Evolutionary conservation across 1,140 invertebrate species (phyloP).

Genomic region (Schlechtendalia chinensis): DNA sequence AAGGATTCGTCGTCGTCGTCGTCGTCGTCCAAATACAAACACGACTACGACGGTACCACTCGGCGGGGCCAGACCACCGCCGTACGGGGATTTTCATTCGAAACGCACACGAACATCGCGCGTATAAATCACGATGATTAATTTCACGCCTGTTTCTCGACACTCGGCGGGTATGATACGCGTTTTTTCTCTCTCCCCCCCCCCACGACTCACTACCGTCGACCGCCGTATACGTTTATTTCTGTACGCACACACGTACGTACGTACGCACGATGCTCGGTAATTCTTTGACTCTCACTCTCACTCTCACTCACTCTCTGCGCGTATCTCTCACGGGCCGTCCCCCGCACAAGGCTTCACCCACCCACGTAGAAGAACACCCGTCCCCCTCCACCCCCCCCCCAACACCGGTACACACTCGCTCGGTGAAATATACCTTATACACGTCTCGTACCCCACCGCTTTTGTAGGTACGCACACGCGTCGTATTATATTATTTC

Average conservation of each 20-base stretch:
- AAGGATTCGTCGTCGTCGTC: constrained; percentile 5
- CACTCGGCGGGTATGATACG: constrained; percentile 26
- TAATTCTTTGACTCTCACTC: constrained; percentile 26
- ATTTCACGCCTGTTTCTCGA: constrained; percentile 46
- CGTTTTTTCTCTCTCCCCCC: not conserved
- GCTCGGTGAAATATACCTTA: too few relatives aligned
- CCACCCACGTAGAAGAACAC: not conserved
- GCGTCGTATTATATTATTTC: too few relatives aligned
- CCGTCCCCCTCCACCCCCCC: not conserved
- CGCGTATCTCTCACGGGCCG: not conserved
- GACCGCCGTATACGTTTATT: constrained; percentile 33
- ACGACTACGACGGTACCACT: not conserved
- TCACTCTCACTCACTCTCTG: not conserved
- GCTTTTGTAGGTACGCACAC: not conserved
- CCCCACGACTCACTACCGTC: too few relatives aligned
- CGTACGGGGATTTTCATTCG: constrained; percentile 23
- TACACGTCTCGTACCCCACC: too few relatives aligned
- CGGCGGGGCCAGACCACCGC: constrained; percentile 1
- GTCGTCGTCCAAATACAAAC: not conserved
- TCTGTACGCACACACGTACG: constrained; percentile 7
- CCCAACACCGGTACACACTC: too few relatives aligned
- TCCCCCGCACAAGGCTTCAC: not conserved
- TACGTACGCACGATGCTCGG: not conserved
- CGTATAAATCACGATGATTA: constrained; percentile 49
- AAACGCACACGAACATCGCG: constrained; percentile 19